These are phyloP conservation scores for Erebia ligea DNA, from an alignment of 2,888 invertebrate species.

Conservation along the genomic window DNA sequence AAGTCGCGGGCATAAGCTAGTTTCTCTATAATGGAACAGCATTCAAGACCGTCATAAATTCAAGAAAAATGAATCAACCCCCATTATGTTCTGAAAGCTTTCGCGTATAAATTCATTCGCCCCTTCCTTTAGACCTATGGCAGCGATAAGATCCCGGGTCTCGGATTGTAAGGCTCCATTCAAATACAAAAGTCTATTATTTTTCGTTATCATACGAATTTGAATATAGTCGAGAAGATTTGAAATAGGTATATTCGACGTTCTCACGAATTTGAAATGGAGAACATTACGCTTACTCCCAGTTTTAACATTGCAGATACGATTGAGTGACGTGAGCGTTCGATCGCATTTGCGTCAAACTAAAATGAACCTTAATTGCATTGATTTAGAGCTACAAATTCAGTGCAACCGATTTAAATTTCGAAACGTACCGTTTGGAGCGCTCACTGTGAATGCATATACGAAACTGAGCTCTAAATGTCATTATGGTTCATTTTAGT, in stretches of 20 bases:
- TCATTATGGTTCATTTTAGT: too few species aligned
- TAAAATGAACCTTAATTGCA: too few species aligned
- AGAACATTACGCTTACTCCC: too few species aligned
- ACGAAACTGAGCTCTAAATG: too few species aligned
- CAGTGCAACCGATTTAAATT: too few species aligned
- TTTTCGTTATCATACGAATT: slow-evolving; percentile 18
- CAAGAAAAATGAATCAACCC: slow-evolving; percentile 17
- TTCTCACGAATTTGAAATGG: not conserved
- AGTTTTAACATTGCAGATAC: too few species aligned
- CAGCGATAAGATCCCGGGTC: slow-evolving; percentile 16
- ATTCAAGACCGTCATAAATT: slow-evolving; percentile 17
- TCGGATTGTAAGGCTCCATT: slow-evolving; percentile 8
- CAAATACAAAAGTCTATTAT: slow-evolving; percentile 20
- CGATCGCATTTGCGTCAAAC: too few species aligned
- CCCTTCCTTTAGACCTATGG: slow-evolving; percentile 11
- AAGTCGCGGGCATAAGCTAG: too few species aligned
- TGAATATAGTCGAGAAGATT: slow-evolving; percentile 14
- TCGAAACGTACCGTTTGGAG: too few species aligned
- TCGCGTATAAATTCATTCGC: slow-evolving; percentile 25
- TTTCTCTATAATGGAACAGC: not conserved
- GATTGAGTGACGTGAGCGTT: too few species aligned
- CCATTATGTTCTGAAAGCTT: slow-evolving; percentile 29
- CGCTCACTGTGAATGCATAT: too few species aligned
- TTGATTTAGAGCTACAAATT: too few species aligned
- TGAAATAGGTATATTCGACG: slow-evolving; percentile 3